Base-by-base conservation (phyloP, 2,797 vertebrate species). In the Brachyrhaphis roseni region DNA sequence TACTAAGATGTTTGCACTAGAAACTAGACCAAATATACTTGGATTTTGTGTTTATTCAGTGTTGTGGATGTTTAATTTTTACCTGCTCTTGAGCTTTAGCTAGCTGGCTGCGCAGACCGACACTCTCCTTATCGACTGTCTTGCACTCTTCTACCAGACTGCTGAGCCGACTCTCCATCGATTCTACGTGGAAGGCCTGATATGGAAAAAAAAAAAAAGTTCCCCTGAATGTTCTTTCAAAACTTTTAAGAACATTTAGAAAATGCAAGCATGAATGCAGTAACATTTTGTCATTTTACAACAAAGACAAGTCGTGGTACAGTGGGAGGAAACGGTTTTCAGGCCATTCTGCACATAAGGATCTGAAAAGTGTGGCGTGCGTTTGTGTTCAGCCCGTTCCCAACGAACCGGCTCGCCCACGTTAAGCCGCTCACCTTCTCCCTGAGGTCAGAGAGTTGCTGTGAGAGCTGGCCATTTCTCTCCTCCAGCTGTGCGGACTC, bases 11-110 rank as follows among this genome's bases (percentile, higher is more conserved):
- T 51, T 10, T 53, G 51, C 8, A 53, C 3, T 26, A 11, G 51
- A 26, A 53, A 26, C 3, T 18, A 53, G 51, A 53, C 23, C 51
- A 53, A 53, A 26, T 10, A 53, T 4, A 26, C 8, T 53, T 26
- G 23, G 8, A 53, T 26, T 26, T 53, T 53, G 23, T 53, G 49
- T 23, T 47, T 47, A 20, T 49, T 49, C 47, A 49, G 47, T 49
- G 47, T 20, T 49, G 47, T 36, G 59, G 31, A 66, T 20, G 8
- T 66, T 68, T 23, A 78, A 34, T 11, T 2, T 64, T 5, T 82
- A 98, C 97, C 95, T 92, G 97, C 70, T 97, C 97, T 53, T 97
- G 96, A 8, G 97, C 95, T 53, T 90, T 82, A 0, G 83, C 59
- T 1, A 97, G 94, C 90, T 97, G 96, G 0, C 84, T 85, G 86